A percentile compares a stretch with the other conserved stretches of the same genome.
phyloP scores from a whole-genome alignment of 2,888 invertebrate genomes.

The Leptogaster cylindrica region DNA sequence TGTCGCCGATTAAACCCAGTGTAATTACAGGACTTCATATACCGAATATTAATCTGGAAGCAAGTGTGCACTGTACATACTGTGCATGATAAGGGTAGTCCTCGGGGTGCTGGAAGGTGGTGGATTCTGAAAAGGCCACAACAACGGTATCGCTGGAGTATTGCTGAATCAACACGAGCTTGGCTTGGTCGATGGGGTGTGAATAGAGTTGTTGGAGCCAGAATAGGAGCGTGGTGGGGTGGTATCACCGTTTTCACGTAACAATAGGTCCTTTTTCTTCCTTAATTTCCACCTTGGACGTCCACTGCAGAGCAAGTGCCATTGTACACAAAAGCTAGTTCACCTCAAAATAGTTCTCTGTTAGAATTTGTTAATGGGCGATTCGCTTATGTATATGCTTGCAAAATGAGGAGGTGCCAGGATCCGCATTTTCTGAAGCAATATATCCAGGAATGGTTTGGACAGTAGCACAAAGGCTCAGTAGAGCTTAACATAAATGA shows the following conservation, averaged over 20 bases:
- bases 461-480: conserved; percentile 12
- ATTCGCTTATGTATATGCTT: conserved; percentile 22
- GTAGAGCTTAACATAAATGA: neutral
- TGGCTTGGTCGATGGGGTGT: neutral
- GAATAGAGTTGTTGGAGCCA: conserved; percentile 22
- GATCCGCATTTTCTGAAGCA: neutral
- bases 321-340: neutral
- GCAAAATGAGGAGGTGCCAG: conserved; percentile 7
- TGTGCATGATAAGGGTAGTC: neutral
- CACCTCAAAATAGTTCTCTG: conserved; percentile 21
- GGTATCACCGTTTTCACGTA: neutral
- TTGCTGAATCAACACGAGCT: too few relatives aligned
- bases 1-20: conserved; percentile 23
- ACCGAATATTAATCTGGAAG: conserved; percentile 34
- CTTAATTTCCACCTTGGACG: conserved; percentile 3
- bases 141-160: neutral
- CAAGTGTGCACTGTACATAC: conserved; percentile 1
- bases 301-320: neutral
- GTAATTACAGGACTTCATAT: conserved; percentile 34
- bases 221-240: neutral
- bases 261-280: conserved; percentile 14
- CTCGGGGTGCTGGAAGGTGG: neutral
- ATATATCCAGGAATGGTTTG: neutral
- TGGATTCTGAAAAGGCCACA: conserved; percentile 1
- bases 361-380: conserved; percentile 33